Evolutionary conservation across 2,888 invertebrate genomes (phyloP), one percentile per base, ranked within the genome.

Genomic region (Podabrus alpinus): DNA sequence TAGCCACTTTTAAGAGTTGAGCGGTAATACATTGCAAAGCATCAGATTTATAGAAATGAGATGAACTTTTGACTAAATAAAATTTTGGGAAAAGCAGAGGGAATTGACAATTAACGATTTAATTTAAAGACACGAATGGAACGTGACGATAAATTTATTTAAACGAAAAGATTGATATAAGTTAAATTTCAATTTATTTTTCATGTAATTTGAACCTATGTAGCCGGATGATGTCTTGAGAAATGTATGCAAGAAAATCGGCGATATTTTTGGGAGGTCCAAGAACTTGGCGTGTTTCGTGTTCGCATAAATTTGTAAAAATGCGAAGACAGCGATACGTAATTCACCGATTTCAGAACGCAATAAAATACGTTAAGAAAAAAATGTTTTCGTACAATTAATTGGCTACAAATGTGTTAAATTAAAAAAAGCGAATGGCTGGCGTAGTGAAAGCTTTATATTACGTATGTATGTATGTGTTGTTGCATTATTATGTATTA

Each of bases 1-100:
- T 67, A 81, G 82, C 82, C 81, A 82, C 82, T 81, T 82, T 80
- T 78, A 79, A 79, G 78, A 80, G 77, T 78, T 77, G 77, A 78
- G 79, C 81, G 77, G 77, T 77, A 76, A 81, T 80, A 78, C 79
- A 80, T 79, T 79, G 78, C 78, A 72, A 72, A 73, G 76, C 79
- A 68, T 75, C 78, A 76, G 77, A 78, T 77, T 78, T 75, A 77
- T 75, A 72, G 75, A 75, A 77, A 72, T 59, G 69, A 72, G 66
- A 69, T 61, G 69, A 71, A 71, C 62, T 64, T 64, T 64, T 64
- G 17, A 16, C 17, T 19, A 64, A 64, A 64, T 64, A 19, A 64
- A 64, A 64, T 19, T 45, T 45, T 16, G 15, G 16, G 19, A 64
- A 17, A 21, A 64, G 19, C 19, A 13, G 19, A 13, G 19, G 3